Evolutionary conservation across 2,888 invertebrate species (phyloP), one percentile per base, ranked within the genome.

Genomic region (Lochmaea capreae): DNA sequence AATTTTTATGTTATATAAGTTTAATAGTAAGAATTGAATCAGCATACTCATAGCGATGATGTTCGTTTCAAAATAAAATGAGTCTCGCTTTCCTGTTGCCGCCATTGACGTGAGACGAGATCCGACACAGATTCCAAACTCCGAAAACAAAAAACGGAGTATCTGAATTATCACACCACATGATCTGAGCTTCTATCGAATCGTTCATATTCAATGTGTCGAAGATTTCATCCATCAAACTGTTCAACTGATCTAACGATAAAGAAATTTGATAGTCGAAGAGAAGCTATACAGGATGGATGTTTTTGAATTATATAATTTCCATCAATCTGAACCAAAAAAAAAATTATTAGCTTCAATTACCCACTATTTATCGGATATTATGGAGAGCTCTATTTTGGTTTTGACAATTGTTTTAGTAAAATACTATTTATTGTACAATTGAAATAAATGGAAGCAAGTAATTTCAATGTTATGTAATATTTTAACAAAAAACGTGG

Each of bases 161-260:
- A 33, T 26, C 65, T 22, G 65, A 26, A 49, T 49, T 22, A 65
- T 65, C 49, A 26, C 43, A 8, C 65, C 22, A 14, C 65, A 26
- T 22, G 65, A 65, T 65, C 65, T 65, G 22, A 46, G 49, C 18
- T 26, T 65, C 49, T 26, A 65, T 65, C 65, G 11, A 65, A 65
- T 65, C 65, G 65, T 26, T 65, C 59, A 33, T 33, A 26, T 59
- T 43, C 65, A 26, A 65, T 46, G 63, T 65, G 63, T 65, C 63
- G 63, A 65, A 65, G 8, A 49, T 8, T 26, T 49, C 43, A 14
- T 12, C 65, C 65, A 22, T 65, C 65, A 49, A 65, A 46, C 49
- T 65, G 18, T 43, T 65, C 14, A 18, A 42, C 46, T 16, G 63
- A 65, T 65, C 43, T 16, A n/a, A 46, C 16, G 46, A 65, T 65